Conservation (phyloP, 2,113 vertebrate genomes). For the Callocephalon fimbriatum region DNA sequence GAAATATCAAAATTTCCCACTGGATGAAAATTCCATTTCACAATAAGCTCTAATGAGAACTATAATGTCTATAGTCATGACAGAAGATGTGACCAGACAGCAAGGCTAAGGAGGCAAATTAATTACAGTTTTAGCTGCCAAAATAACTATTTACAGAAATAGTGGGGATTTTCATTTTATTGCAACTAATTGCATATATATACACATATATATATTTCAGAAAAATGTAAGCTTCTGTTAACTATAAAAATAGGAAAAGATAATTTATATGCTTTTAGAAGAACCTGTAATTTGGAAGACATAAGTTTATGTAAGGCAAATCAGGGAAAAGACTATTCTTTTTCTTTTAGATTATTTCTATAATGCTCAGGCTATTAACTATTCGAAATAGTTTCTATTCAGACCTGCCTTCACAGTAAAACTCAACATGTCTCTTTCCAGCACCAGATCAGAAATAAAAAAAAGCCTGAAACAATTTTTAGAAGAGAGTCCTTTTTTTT, state of each 20-base stretch:
- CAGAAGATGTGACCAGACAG: background rate
- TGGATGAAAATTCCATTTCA: background rate
- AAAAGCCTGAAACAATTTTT: background rate
- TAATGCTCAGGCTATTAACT: background rate
- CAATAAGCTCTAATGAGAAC: background rate
- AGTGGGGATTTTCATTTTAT: background rate
- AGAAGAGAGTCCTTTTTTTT: background rate
- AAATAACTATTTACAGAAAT: background rate
- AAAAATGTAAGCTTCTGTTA: background rate
- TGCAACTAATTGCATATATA: background rate
- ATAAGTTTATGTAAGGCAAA: background rate
- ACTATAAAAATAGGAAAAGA: background rate
- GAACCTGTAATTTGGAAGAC: background rate
- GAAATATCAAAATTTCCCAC: background rate
- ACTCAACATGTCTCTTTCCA: background rate
- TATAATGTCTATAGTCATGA: background rate
- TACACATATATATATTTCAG: background rate
- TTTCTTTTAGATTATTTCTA: background rate
- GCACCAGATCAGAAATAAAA: background rate
- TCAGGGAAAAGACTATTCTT: background rate
- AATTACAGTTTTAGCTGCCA: background rate
- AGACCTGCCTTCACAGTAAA: background rate
- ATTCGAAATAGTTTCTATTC: background rate
- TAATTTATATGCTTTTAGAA: background rate
- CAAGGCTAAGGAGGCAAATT: background rate